These are phyloP conservation scores for Uropetala carovei DNA, from an alignment of 2,888 invertebrate genomes.

Conservation along the genomic window DNA sequence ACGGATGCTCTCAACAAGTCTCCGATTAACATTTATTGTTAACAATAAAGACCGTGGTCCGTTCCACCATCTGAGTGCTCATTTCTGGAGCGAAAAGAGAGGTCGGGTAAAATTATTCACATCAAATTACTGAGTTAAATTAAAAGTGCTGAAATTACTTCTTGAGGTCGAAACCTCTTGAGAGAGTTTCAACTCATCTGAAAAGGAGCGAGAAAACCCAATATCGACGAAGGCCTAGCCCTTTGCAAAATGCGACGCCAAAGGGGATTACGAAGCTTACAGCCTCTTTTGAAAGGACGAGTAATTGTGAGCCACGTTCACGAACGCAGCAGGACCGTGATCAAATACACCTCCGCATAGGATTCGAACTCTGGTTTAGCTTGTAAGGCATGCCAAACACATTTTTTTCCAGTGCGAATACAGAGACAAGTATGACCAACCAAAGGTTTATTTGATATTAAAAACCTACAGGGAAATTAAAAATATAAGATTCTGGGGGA, in stretches of 20 bases:
- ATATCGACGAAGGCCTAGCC: conserved; percentile 20
- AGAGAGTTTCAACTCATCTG: neutral
- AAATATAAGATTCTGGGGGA: no score
- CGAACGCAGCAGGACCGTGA: neutral
- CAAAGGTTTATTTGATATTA: no score
- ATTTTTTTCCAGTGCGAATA: neutral
- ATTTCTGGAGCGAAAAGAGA: neutral
- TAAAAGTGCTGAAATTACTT: neutral
- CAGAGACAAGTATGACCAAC: neutral
- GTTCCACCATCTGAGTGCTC: neutral
- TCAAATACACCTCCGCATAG: neutral
- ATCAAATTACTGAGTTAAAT: neutral
- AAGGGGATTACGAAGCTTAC: neutral
- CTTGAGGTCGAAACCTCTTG: neutral
- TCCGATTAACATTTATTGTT: no score
- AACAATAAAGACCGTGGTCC: no score
- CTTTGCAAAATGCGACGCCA: neutral
- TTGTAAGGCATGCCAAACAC: neutral
- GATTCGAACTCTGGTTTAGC: neutral
- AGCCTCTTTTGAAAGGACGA: neutral
- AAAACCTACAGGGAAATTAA: no score
- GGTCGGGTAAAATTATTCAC: neutral
- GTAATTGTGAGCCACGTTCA: neutral
- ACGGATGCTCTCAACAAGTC: no score
- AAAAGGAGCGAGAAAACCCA: neutral